phyloP scores from a whole-genome alignment of 1,140 invertebrate species.

The Neotoxoptera formosana region DNA sequence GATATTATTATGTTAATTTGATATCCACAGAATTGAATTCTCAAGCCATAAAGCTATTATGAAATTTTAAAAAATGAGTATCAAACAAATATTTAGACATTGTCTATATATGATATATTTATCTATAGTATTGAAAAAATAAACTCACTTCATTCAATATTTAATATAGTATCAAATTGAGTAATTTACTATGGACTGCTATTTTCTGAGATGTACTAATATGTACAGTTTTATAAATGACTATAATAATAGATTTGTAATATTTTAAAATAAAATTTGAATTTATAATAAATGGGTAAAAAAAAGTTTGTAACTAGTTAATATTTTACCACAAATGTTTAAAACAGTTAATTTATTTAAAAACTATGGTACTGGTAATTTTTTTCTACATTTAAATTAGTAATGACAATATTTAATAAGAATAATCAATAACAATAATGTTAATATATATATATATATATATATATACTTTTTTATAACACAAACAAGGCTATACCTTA shows the following conservation, averaged over 20 bases:
- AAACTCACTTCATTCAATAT: not conserved
- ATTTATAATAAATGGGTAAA: not conserved
- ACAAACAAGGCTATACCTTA: constrained; percentile 17
- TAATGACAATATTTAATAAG: constrained; percentile 50
- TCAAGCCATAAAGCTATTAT: not conserved
- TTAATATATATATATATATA: constrained; percentile 5
- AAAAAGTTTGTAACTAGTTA: not conserved
- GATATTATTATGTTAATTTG: not conserved
- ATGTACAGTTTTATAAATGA: not conserved
- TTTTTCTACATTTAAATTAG: constrained; percentile 36
- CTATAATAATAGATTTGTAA: not conserved
- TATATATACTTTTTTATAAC: not conserved
- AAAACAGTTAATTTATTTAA: constrained; percentile 55
- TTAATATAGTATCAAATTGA: constrained; percentile 5
- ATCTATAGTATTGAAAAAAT: not conserved
- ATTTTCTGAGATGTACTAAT: not conserved
- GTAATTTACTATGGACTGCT: not conserved
- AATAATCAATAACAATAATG: constrained; percentile 37
- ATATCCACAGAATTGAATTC: not conserved
- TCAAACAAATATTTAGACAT: not conserved
- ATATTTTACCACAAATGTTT: not conserved
- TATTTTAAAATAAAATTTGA: not conserved
- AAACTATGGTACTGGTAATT: constrained; percentile 18
- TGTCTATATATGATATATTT: not conserved
- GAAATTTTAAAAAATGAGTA: not conserved